These are phyloP conservation scores for Aphyosemion australe DNA, from an alignment of 2,113 vertebrate genomes.

Conservation along the genomic window DNA sequence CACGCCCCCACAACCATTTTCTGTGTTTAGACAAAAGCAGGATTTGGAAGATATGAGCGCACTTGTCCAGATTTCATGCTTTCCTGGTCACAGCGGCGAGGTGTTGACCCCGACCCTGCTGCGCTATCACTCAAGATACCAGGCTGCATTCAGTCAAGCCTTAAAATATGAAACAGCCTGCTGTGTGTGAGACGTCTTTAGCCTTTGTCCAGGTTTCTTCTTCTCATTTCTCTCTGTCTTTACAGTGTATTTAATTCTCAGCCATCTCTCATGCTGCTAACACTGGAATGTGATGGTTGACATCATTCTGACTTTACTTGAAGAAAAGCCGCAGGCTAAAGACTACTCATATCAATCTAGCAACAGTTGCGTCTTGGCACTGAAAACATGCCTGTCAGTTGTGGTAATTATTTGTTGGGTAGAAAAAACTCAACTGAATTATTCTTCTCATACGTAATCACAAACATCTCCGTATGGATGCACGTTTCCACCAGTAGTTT, in stretches of 20 bases:
- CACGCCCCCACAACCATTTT: constrained; percentile 4
- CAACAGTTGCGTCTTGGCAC: constrained; percentile 16
- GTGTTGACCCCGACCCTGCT: constrained; percentile 27
- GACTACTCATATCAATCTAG: constrained; percentile 8
- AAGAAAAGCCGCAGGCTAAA: constrained; percentile 19
- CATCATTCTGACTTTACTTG: constrained; percentile 1
- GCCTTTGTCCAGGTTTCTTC: constrained; percentile 2
- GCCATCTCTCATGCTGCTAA: constrained; percentile 30
- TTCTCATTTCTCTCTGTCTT: constrained; percentile 3
- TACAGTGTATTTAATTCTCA: constrained; percentile 11
- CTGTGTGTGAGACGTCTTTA: constrained; percentile 32
- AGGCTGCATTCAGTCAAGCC: constrained; percentile 12
- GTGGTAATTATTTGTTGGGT: constrained; percentile 4
- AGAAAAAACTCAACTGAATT: not conserved
- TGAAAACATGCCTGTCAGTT: constrained; percentile 2
- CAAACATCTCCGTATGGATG: constrained; percentile 10
- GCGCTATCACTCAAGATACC: constrained; percentile 15
- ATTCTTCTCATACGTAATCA: constrained; percentile 1
- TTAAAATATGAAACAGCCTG: constrained; percentile 33
- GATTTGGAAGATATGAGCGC: constrained; percentile 45
- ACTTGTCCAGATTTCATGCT: constrained; percentile 61
- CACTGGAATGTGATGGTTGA: constrained; percentile 41
- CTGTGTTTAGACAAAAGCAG: constrained; percentile 57
- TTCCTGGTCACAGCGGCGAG: constrained; percentile 38
- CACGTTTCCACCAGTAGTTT: constrained; percentile 14